Conservation (phyloP, 2,113 vertebrate species). For the Pangasianodon hypophthalmus region DNA sequence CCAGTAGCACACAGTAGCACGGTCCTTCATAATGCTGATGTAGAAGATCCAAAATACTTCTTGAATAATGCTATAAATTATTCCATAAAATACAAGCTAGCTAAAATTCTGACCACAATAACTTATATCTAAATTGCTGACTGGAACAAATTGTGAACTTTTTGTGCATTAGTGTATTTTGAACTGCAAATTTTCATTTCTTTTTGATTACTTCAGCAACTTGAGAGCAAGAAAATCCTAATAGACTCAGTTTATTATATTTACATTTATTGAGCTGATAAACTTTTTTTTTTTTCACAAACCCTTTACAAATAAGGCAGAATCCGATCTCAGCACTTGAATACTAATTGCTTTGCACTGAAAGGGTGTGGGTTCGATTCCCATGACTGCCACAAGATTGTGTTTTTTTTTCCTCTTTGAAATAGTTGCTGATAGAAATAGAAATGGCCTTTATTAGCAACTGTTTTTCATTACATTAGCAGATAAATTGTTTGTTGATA, state of each 20-base stretch:
- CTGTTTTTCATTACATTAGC: neutral
- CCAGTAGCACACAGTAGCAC: too few species aligned
- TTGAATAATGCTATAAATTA: too few species aligned
- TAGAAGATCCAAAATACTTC: neutral
- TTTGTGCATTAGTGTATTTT: neutral
- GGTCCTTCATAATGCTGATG: neutral
- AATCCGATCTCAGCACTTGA: neutral
- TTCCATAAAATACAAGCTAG: neutral
- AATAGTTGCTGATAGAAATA: neutral
- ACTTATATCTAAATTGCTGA: neutral
- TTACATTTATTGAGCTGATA: neutral
- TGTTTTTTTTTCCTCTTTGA: neutral
- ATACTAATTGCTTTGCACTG: neutral
- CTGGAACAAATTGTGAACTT: neutral
- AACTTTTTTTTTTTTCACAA: neutral
- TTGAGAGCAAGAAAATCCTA: neutral
- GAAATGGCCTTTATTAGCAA: neutral
- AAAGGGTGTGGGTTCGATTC: neutral
- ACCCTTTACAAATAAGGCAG: neutral
- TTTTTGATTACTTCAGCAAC: neutral
- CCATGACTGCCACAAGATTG: neutral
- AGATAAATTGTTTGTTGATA: neutral
- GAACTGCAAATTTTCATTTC: neutral
- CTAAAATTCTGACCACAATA: neutral
- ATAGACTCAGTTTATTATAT: neutral